These are phyloP conservation scores for Morpho deidamia DNA, from an alignment of 2,888 invertebrate species.

Conservation along the genomic window DNA sequence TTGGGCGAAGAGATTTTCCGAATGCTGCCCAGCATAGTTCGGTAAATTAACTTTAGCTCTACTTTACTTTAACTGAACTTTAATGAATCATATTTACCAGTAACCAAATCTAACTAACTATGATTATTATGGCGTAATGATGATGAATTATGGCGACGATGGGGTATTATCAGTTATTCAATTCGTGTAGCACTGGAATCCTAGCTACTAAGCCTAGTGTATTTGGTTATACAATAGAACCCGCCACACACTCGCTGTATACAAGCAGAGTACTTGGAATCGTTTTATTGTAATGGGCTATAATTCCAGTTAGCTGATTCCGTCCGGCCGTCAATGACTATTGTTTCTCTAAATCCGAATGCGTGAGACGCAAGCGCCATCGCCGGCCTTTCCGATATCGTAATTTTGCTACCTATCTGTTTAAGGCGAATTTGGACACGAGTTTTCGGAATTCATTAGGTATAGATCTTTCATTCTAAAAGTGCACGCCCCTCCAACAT, in stretches of 20 bases:
- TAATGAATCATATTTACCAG: too few relatives aligned
- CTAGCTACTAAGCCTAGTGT: not conserved
- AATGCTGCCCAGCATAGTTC: not conserved
- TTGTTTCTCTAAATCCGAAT: slow-evolving; percentile 52
- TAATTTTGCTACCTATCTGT: slow-evolving; percentile 44
- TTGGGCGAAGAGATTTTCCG: too few relatives aligned
- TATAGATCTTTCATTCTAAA: too few relatives aligned
- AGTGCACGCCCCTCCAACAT: too few relatives aligned
- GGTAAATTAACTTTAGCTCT: not conserved
- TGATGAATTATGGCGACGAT: too few relatives aligned
- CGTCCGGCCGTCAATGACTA: slow-evolving; percentile 48
- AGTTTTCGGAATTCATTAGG: too few relatives aligned
- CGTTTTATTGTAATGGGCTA: slow-evolving; percentile 58
- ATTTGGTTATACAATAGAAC: slow-evolving; percentile 34
- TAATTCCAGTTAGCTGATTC: slow-evolving; percentile 60
- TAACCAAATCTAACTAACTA: too few relatives aligned
- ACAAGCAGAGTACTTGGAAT: slow-evolving; percentile 50
- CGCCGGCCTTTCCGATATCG: slow-evolving; percentile 54
- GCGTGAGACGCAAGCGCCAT: slow-evolving; percentile 59
- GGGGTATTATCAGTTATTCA: too few relatives aligned
- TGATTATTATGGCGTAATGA: too few relatives aligned
- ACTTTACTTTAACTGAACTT: too few relatives aligned
- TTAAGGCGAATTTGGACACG: not conserved
- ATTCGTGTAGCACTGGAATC: too few relatives aligned
- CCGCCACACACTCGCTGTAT: slow-evolving; percentile 34